A percentile compares a stretch with the other conserved stretches of the same genome.
phyloP scores from a whole-genome alignment of 2,797 vertebrate genomes.

The Gallirallus australis region DNA sequence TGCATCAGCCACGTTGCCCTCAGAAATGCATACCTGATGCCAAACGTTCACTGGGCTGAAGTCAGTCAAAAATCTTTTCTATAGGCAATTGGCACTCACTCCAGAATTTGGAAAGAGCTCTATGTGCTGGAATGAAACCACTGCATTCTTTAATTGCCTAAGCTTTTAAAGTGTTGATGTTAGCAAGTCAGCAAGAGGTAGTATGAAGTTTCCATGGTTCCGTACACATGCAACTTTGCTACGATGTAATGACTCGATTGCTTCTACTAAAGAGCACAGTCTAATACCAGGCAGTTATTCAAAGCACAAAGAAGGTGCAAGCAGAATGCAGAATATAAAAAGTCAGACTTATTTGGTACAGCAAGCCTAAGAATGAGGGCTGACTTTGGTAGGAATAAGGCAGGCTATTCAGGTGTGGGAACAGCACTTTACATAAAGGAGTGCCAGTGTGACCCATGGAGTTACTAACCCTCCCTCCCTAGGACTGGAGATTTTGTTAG shows the following conservation, averaged over 20 bases:
- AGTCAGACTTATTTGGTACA: background rate
- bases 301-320: background rate
- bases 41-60: background rate
- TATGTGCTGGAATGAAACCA: background rate
- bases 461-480: background rate
- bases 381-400: background rate
- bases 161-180: background rate
- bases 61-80: background rate
- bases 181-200: background rate
- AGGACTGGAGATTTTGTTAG: background rate
- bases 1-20: background rate
- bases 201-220: background rate
- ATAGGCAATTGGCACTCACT: accelerated
- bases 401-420: background rate
- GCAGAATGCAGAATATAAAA: background rate
- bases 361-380: background rate
- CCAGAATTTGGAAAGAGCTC: background rate
- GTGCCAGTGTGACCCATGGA: background rate
- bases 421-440: background rate
- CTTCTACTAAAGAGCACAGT: background rate
- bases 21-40: background rate
- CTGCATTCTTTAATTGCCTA: background rate
- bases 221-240: too few species aligned
- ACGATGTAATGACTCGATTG: accelerated
- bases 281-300: background rate